A percentile compares a stretch with the other conserved stretches of the same genome.
Conservation (phyloP, 2,113 vertebrate species). For the Sigmodon hispidus region DNA sequence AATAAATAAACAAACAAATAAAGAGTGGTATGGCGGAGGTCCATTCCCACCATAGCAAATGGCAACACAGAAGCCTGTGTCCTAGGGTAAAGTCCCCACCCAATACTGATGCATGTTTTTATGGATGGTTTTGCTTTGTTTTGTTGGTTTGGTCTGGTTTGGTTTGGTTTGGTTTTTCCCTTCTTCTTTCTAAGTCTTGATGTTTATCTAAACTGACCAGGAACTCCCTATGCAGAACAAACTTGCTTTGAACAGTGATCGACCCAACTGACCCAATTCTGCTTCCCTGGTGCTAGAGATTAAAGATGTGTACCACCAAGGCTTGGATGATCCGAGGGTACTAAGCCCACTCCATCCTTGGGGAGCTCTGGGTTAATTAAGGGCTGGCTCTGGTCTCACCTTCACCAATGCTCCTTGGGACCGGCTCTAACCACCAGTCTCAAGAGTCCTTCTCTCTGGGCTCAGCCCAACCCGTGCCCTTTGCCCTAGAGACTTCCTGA, state of each 20-base stretch:
- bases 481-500: slow-evolving; percentile 58
- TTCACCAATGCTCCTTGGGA: neutral
- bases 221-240: neutral
- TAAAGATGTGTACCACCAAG: neutral
- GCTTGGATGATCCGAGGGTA: neutral
- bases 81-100: neutral
- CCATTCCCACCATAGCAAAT: neutral
- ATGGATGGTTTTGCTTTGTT: neutral
- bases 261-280: neutral
- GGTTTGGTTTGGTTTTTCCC: neutral
- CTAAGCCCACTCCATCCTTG: neutral
- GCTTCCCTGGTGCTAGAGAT: neutral
- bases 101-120: no score
- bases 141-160: neutral
- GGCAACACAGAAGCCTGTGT: neutral
- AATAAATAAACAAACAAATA: neutral
- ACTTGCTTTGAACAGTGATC: neutral
- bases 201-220: neutral
- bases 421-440: neutral
- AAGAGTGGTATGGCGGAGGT: neutral
- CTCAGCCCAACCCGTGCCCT: slow-evolving; percentile 26
- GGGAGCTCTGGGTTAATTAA: slow-evolving; percentile 54
- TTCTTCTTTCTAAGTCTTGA: neutral
- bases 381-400: neutral
- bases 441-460: slow-evolving; percentile 34